Conservation (phyloP, 2,888 invertebrate genomes). For the Pachycephus smyrnensis region DNA sequence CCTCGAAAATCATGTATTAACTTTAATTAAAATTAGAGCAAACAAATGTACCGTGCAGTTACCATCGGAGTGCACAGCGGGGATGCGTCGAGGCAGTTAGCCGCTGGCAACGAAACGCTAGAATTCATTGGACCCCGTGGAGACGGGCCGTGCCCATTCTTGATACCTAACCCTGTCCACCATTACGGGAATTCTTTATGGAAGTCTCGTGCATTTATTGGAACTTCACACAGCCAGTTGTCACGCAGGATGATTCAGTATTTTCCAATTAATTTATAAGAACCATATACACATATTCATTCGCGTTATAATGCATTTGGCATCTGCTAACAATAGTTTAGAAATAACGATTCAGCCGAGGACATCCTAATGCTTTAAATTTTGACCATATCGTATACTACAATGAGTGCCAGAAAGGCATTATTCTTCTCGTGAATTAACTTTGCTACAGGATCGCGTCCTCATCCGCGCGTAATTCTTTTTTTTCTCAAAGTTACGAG, state of each 20-base stretch:
- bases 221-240: constrained; percentile 9
- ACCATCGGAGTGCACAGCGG: constrained; percentile 44
- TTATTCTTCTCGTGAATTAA: too few species aligned
- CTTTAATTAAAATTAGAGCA: constrained; percentile 61
- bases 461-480: neutral
- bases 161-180: constrained; percentile 22
- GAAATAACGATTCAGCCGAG: neutral
- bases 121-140: constrained; percentile 46
- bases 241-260: neutral
- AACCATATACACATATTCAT: neutral
- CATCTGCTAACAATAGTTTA: neutral
- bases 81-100: constrained; percentile 44
- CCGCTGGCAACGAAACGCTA: constrained; percentile 39
- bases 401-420: neutral
- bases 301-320: neutral
- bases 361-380: neutral
- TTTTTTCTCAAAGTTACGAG: neutral
- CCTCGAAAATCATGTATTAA: constrained; percentile 45
- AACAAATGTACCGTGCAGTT: constrained; percentile 37
- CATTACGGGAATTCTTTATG: constrained; percentile 27
- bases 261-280: neutral
- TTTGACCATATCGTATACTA: neutral
- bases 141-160: constrained; percentile 27
- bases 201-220: constrained; percentile 38
- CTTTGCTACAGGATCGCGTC: neutral